Percentiles rank a stretch among this genome's conserved stretches.
phyloP scores from a whole-genome alignment of 1,140 invertebrate genomes.

The Drosophila orena region DNA sequence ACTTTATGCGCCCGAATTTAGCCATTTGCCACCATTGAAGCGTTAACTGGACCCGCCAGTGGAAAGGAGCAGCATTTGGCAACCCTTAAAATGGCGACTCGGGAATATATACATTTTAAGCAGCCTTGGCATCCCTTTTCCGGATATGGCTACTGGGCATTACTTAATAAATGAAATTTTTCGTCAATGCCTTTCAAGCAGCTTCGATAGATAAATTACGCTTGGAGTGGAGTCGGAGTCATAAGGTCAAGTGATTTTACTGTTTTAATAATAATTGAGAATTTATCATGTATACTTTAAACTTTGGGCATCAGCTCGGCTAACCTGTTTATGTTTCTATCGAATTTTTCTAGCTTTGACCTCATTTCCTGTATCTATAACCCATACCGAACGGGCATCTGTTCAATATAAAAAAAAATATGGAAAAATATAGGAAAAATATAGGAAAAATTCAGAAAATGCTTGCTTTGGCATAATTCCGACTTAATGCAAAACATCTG shows the following conservation, averaged over 20 bases:
- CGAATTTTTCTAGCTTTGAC: slow-evolving; percentile 19
- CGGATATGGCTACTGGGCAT: slow-evolving; percentile 17
- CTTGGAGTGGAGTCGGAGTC: neutral
- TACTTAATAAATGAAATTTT: slow-evolving; percentile 67
- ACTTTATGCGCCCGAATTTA: slow-evolving; percentile 79
- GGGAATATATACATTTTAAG: slow-evolving; percentile 78
- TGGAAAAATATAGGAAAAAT: neutral
- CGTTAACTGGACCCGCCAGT: slow-evolving; percentile 49
- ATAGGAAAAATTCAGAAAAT: slow-evolving; percentile 15
- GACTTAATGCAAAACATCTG: slow-evolving; percentile 75
- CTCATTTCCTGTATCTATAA: slow-evolving; percentile 27
- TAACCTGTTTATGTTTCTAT: slow-evolving; percentile 8
- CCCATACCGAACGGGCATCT: slow-evolving; percentile 35
- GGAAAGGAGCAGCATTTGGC: slow-evolving; percentile 21
- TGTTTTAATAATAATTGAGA: no score
- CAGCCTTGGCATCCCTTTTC: slow-evolving; percentile 36
- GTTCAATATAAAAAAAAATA: slow-evolving; percentile 39
- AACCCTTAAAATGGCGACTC: slow-evolving; percentile 56
- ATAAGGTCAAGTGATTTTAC: no score
- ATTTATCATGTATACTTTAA: neutral
- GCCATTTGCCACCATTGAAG: slow-evolving; percentile 79
- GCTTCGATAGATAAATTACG: slow-evolving; percentile 2
- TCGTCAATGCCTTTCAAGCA: slow-evolving; percentile 65
- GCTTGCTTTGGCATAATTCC: slow-evolving; percentile 26
- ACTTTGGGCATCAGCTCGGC: neutral